Percentiles rank a stretch among this genome's conserved stretches.
These are phyloP conservation scores for Mellilla xanthometata DNA, from an alignment of 2,888 invertebrate genomes.

Conservation along the genomic window DNA sequence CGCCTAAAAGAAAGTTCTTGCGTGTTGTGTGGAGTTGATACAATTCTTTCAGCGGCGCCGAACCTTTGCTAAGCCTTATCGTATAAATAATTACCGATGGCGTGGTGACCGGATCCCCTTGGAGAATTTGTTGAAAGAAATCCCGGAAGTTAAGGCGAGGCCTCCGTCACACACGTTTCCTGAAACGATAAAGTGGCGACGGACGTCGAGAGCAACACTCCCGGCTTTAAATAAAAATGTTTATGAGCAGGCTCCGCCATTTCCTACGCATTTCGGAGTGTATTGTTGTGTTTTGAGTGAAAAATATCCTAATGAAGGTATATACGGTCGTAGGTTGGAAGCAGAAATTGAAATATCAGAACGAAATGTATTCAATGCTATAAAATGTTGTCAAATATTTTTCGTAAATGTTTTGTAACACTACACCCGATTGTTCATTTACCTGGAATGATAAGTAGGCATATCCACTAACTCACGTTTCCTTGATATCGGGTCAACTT, in stretches of 20 bases:
- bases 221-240: conserved; percentile 8
- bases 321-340: too few relatives aligned
- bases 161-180: conserved; percentile 15
- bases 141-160: conserved; percentile 17
- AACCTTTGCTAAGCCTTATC: conserved; percentile 9
- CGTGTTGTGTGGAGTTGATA: background rate
- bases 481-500: too few relatives aligned
- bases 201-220: conserved; percentile 5
- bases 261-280: background rate
- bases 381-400: too few relatives aligned
- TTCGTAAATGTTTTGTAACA: too few relatives aligned
- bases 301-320: background rate
- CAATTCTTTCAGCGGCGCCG: background rate
- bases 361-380: too few relatives aligned
- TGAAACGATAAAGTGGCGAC: conserved; percentile 12
- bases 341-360: too few relatives aligned
- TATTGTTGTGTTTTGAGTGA: background rate
- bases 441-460: too few relatives aligned
- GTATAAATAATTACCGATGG: conserved; percentile 20
- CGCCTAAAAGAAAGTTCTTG: too few relatives aligned
- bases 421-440: too few relatives aligned
- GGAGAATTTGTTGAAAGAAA: conserved; percentile 16
- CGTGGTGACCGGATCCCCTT: conserved; percentile 8
- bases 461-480: too few relatives aligned
- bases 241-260: background rate